Evolutionary conservation across 2,888 invertebrate species (phyloP), one percentile per base, ranked within the genome.

Genomic region (Nymphalis c-album): DNA sequence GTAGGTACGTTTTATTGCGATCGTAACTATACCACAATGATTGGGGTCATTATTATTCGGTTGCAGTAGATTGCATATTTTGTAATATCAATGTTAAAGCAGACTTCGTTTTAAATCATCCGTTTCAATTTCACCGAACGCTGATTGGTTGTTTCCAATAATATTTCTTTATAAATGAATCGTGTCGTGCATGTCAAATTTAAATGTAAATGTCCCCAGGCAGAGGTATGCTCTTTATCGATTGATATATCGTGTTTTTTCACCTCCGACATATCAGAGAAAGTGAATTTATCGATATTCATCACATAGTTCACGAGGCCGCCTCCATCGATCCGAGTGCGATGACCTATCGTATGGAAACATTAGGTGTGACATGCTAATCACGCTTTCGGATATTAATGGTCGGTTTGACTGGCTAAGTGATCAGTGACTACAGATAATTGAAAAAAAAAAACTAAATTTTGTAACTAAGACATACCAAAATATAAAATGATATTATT

Each of bases 31-130:
- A 40, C 40, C 26, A 13, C 17, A 22, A 13, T 22, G 17, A 53
- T 53, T 26, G 40, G 40, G 22, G 53, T 26, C 26, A 55, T 31
- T 26, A 17, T 55, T 51, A 53, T 17, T 53, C 26, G 16, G 8
- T 7, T 31, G 17, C 53, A 55, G 2, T 55, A 22, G 17, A 31
- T n/a, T 55, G 31, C 26, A 51, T 31, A 40, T 57, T 40, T 40
- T n/a, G 40, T 40, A 35, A 57, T 18, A 75, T 81, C 80, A 78
- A 78, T 82, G 84, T 84, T 78, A 77, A 75, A 78, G n/a, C n/a
- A 80, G 84, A 87, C 87, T 87, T 88, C 85, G 84, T 85, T 83
- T n/a, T 81, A 81, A 80, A 84, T 84, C 82, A 83, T 87, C 86
- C 87, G 87, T 85, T 85, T 84, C 78, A 83, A 80, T 87, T 88